These are phyloP conservation scores for Haliclystus octoradiatus DNA, from an alignment of 30 jellyfish, hydroid and myxozoan species.

Conservation along the genomic window DNA sequence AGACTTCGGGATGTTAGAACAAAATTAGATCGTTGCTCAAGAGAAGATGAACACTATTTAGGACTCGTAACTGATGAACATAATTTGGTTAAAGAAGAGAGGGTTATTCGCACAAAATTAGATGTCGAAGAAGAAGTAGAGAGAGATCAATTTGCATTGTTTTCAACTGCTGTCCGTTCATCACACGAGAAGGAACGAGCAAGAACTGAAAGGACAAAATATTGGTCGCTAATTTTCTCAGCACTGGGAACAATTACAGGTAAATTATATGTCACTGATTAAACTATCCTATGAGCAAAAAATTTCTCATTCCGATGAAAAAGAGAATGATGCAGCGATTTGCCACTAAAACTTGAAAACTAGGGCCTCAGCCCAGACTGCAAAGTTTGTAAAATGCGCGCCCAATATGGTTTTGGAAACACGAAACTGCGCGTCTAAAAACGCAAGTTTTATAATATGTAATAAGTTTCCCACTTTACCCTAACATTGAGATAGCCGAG, in stretches of 20 bases:
- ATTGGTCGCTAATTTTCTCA: slow-evolving; percentile 84
- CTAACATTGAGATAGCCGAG: too few species aligned
- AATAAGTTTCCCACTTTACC: too few species aligned
- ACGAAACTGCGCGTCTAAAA: too few species aligned
- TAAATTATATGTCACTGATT: too few species aligned
- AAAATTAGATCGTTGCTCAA: slow-evolving; percentile 66
- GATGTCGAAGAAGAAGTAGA: slow-evolving; percentile 45
- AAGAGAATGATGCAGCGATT: too few species aligned
- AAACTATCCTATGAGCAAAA: too few species aligned
- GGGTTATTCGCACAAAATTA: slow-evolving; percentile 13
- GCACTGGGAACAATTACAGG: slow-evolving; percentile 79
- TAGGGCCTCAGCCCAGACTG: too few species aligned
- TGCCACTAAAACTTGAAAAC: too few species aligned
- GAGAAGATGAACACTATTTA: slow-evolving; percentile 54
- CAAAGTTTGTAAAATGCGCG: too few species aligned
- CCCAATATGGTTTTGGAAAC: too few species aligned
- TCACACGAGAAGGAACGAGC: slow-evolving; percentile 91
- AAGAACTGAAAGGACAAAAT: slow-evolving; percentile 80
- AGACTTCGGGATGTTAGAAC: slow-evolving; percentile 48
- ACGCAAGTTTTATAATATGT: too few species aligned
- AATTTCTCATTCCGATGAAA: too few species aligned
- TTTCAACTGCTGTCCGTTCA: slow-evolving; percentile 68
- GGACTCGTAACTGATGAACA: slow-evolving; percentile 65
- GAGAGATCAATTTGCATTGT: slow-evolving; percentile 50
- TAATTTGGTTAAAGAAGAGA: slow-evolving; percentile 18